These are phyloP conservation scores for Leptinotarsa juncta DNA, from an alignment of 2,888 invertebrate species.

Conservation along the genomic window DNA sequence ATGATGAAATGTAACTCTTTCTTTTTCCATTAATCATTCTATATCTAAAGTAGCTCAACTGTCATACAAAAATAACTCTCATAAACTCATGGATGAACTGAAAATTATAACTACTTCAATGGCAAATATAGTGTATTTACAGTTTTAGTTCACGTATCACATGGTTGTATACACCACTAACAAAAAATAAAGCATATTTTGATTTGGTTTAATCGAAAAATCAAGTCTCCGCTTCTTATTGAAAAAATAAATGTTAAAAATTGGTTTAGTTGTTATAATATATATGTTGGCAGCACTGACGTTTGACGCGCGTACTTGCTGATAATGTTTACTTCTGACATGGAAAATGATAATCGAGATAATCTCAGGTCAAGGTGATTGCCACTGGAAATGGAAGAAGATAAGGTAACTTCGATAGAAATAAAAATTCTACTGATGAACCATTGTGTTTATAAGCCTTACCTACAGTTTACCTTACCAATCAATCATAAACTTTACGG, in stretches of 20 bases:
- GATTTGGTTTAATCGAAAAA: conserved; percentile 1
- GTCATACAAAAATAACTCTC: conserved; percentile 7
- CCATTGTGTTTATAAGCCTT: neutral
- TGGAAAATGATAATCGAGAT: no score
- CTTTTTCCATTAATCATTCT: neutral
- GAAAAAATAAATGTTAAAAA: no score
- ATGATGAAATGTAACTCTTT: no score
- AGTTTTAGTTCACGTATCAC: conserved; percentile 28
- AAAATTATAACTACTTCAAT: conserved; percentile 13
- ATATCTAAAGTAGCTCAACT: conserved; percentile 8
- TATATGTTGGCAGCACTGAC: no score
- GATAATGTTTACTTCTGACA: neutral
- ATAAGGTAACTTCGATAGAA: no score
- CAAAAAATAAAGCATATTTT: conserved; percentile 2
- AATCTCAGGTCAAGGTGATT: no score
- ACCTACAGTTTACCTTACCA: neutral
- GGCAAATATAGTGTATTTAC: conserved; percentile 28
- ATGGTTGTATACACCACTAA: conserved; percentile 34
- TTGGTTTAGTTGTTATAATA: no score
- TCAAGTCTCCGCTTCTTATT: no score
- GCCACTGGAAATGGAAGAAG: no score
- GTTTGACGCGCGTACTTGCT: no score
- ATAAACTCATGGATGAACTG: conserved; percentile 12
- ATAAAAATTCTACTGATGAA: neutral
- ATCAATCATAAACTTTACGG: neutral